Evolutionary conservation across 2,888 invertebrate genomes (phyloP), one percentile per base, ranked within the genome.

Genomic region (Scaptomyza reducta): DNA sequence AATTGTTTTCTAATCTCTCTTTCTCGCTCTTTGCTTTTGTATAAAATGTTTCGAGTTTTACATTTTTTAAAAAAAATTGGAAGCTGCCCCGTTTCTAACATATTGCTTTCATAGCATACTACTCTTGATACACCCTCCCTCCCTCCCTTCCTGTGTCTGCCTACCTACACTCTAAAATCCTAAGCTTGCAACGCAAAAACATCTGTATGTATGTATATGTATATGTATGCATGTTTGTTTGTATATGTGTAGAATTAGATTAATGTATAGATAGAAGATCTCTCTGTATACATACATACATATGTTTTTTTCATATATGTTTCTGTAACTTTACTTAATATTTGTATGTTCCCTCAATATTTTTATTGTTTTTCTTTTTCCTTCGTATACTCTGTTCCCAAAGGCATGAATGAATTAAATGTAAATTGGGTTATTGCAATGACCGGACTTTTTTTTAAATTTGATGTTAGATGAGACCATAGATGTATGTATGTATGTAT

Each of bases 181-280:
- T 64, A 81, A 79, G 63, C 60, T 70, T 62, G 40, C 59, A 62
- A 77, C 55, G 55, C 65, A 61, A 81, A 79, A 63, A 74, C 70
- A 77, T 68, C 29, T 9, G 51, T 45, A 45, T 59, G 31, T 47
- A 9, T 56, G 3, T 33, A 45, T 45, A n/a, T 35, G 22, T 16
- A 31, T 54, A 22, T n/a, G 33, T 25, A 6, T 38, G 33, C 25
- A 33, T 22, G n/a, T 54, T 11, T 60, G 38, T 46, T 31, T 57
- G 27, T 62, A 35, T 60, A 41, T 42, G 14, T 59, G 27, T 33
- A 55, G 18, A 50, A 55, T 41, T 46, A 59, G 14, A 54, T 16
- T 47, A 51, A 51, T 57, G 35, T 31, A 56, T 59, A 42, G 51
- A 47, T 67, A 67, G 57, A 67, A 65, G 41, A 57, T 67, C 47